Conservation (phyloP, 2,888 invertebrate genomes). For the Orthosia gothica region DNA sequence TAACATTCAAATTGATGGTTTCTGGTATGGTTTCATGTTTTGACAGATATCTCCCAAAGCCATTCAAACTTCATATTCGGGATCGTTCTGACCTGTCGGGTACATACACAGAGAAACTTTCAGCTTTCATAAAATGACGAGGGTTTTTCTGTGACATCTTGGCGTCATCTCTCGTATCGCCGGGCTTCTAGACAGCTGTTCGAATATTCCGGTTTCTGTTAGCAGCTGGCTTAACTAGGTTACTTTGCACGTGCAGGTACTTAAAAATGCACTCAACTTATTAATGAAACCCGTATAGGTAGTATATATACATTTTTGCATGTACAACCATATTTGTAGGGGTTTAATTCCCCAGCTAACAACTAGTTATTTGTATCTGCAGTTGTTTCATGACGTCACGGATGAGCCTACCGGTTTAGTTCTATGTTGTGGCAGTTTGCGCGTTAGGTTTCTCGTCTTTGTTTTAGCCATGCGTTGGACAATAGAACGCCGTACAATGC, state of each 20-base stretch:
- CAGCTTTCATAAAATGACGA: too few species aligned
- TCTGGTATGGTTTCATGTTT: too few species aligned
- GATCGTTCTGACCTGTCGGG: too few species aligned
- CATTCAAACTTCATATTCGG: too few species aligned
- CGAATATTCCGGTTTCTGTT: conserved; percentile 72
- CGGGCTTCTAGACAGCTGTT: conserved; percentile 69
- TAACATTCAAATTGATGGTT: too few species aligned
- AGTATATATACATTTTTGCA: neutral
- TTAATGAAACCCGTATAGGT: neutral
- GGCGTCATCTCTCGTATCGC: conserved; percentile 34
- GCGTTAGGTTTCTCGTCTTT: conserved; percentile 83
- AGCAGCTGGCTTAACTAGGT: conserved; percentile 75
- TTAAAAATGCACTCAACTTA: conserved; percentile 26
- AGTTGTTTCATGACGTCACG: conserved; percentile 53
- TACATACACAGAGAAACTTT: too few species aligned
- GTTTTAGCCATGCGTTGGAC: conserved; percentile 74
- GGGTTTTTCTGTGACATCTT: conserved; percentile 8
- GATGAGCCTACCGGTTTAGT: conserved; percentile 59
- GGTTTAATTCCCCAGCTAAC: neutral
- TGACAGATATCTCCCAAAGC: too few species aligned
- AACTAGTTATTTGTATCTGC: neutral
- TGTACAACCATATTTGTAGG: neutral
- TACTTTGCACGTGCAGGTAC: conserved; percentile 59
- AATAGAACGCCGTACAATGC: conserved; percentile 81
- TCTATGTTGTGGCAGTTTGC: conserved; percentile 65